A percentile compares a stretch with the other conserved stretches of the same genome.
These are phyloP conservation scores for Trachelus iudaicus DNA, from an alignment of 2,888 invertebrate genomes.

Conservation along the genomic window DNA sequence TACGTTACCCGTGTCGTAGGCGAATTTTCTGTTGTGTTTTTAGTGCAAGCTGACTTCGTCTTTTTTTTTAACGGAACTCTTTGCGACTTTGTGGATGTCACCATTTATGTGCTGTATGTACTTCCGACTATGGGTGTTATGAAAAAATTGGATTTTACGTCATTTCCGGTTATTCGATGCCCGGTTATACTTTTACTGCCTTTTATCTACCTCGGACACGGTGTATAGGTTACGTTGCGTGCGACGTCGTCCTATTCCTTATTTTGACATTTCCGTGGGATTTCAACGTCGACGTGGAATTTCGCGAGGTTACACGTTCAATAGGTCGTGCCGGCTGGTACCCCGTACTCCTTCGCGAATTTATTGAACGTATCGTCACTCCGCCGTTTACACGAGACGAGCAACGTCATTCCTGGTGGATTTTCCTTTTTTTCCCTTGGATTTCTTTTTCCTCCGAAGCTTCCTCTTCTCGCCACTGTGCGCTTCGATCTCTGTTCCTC, in stretches of 20 bases:
- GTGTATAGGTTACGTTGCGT: neutral
- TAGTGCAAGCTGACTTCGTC: too few species aligned
- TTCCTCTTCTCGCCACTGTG: neutral
- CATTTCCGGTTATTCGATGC: neutral
- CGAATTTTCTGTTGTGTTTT: neutral
- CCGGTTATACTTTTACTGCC: neutral
- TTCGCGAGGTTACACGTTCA: constrained; percentile 31
- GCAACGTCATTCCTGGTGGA: neutral
- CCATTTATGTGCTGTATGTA: too few species aligned
- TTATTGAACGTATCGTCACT: neutral
- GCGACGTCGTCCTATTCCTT: neutral
- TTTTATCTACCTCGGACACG: neutral
- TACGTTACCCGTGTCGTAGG: neutral
- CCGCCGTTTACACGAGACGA: neutral
- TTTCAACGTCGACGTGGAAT: constrained; percentile 14
- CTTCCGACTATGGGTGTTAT: too few species aligned
- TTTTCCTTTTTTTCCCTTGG: neutral
- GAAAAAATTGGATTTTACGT: too few species aligned
- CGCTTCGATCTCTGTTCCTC: neutral
- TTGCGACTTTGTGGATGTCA: too few species aligned
- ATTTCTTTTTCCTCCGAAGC: neutral
- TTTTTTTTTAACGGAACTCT: too few species aligned
- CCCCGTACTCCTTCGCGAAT: constrained; percentile 12
- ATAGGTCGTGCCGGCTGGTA: constrained; percentile 39
- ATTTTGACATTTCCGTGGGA: neutral